Conservation (phyloP, 2,113 vertebrate species). For the Carassius carassius region DNA sequence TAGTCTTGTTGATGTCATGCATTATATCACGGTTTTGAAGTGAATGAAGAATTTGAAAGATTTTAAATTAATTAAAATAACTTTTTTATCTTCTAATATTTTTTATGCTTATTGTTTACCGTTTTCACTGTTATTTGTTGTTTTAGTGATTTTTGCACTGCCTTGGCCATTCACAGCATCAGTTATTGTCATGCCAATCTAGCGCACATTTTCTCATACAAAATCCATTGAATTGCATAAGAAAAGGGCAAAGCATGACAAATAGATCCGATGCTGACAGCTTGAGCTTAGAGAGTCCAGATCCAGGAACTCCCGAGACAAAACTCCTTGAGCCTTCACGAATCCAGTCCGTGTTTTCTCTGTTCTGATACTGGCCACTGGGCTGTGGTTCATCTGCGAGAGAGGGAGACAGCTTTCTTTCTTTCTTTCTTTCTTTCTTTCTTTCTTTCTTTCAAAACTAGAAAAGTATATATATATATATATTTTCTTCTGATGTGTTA, state of each 20-base stretch:
- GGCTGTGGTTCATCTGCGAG: not conserved
- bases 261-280: not conserved
- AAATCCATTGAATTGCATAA: not conserved
- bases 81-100: not conserved
- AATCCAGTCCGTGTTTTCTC: conserved; percentile 26
- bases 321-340: not conserved
- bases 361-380: not conserved
- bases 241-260: not conserved
- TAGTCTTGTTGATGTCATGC: not conserved
- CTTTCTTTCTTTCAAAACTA: too few relatives aligned
- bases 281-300: not conserved
- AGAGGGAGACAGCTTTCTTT: not conserved
- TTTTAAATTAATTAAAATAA: not conserved
- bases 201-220: not conserved
- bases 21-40: not conserved
- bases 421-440: not conserved
- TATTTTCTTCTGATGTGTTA: too few relatives aligned
- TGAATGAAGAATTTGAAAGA: not conserved
- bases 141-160: not conserved
- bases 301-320: not conserved
- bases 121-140: not conserved
- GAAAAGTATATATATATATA: too few relatives aligned
- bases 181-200: not conserved
- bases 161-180: not conserved
- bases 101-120: not conserved